phyloP scores from a whole-genome alignment of 2,888 invertebrate genomes.

The Meganola albula region DNA sequence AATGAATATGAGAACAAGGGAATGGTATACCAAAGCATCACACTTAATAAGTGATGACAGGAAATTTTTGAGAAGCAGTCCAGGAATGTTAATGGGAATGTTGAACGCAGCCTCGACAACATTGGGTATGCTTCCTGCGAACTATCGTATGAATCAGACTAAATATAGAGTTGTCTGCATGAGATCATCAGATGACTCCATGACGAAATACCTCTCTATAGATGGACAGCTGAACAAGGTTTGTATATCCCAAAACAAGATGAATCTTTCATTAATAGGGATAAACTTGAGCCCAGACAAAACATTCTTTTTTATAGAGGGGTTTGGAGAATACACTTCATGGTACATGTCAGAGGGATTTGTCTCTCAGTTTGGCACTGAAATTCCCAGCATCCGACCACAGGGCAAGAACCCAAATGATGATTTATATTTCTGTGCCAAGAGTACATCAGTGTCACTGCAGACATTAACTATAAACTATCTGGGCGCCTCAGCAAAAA shows the following conservation, averaged over 20 bases:
- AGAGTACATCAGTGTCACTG: neutral
- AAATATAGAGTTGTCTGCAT: neutral
- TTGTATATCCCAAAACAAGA: neutral
- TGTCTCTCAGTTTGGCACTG: no score
- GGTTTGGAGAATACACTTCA: no score
- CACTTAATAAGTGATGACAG: neutral
- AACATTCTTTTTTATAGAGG: no score
- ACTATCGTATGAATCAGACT: neutral
- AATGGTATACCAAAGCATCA: neutral
- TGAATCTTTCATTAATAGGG: neutral
- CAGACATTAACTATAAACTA: neutral
- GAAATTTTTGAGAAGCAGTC: conserved; percentile 1
- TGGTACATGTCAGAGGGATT: no score
- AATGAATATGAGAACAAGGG: conserved; percentile 1
- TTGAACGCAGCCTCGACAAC: conserved; percentile 5
- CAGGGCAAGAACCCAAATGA: no score
- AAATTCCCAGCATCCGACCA: no score
- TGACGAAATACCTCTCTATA: neutral
- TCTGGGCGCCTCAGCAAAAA: neutral
- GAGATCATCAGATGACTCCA: neutral
- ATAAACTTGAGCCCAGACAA: conserved; percentile 1
- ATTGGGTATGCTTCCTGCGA: neutral
- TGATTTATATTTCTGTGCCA: no score
- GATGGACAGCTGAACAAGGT: neutral
- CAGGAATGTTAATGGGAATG: conserved; percentile 9